Percentiles rank a stretch among this genome's conserved stretches.
Conservation (phyloP, 2,888 invertebrate species). For the Conchocele bisecta region DNA sequence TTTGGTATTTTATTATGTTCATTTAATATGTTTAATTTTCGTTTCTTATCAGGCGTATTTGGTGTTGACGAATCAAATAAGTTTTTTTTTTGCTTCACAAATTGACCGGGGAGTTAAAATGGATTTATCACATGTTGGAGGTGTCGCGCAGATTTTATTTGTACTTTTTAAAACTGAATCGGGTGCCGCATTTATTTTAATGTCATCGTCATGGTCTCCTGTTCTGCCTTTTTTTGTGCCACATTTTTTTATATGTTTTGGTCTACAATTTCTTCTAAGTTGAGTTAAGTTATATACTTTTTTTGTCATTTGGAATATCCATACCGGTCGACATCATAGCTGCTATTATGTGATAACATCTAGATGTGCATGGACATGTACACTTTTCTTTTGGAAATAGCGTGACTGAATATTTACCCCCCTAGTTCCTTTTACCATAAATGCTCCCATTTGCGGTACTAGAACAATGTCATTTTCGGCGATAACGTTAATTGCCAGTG, state of each 20-base stretch:
- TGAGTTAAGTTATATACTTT: not conserved
- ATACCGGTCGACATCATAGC: slow-evolving; percentile 15
- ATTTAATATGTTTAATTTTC: too few relatives aligned
- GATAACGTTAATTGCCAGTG: not conserved
- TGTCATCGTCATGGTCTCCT: slow-evolving; percentile 11
- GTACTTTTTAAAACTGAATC: slow-evolving; percentile 3
- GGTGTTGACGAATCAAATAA: too few relatives aligned
- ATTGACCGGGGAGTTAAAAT: too few relatives aligned
- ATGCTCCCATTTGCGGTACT: slow-evolving; percentile 14
- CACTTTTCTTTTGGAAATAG: slow-evolving; percentile 13
- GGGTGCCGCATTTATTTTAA: not conserved
- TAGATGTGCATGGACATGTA: slow-evolving; percentile 2
- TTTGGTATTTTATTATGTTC: too few relatives aligned
- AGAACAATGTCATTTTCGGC: slow-evolving; percentile 9
- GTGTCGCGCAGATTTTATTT: too few relatives aligned
- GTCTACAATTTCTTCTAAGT: slow-evolving; percentile 1
- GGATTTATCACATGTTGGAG: too few relatives aligned
- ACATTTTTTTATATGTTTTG: slow-evolving; percentile 3
- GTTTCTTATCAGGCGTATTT: too few relatives aligned
- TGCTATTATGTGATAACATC: slow-evolving; percentile 8
- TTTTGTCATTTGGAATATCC: slow-evolving; percentile 1
- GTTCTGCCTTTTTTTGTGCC: slow-evolving; percentile 9
- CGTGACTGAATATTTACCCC: slow-evolving; percentile 5
- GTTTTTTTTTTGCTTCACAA: too few relatives aligned
- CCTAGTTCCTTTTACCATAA: slow-evolving; percentile 14